These are phyloP conservation scores for Osmerus mordax DNA, from an alignment of 2,113 vertebrate species.

Conservation along the genomic window DNA sequence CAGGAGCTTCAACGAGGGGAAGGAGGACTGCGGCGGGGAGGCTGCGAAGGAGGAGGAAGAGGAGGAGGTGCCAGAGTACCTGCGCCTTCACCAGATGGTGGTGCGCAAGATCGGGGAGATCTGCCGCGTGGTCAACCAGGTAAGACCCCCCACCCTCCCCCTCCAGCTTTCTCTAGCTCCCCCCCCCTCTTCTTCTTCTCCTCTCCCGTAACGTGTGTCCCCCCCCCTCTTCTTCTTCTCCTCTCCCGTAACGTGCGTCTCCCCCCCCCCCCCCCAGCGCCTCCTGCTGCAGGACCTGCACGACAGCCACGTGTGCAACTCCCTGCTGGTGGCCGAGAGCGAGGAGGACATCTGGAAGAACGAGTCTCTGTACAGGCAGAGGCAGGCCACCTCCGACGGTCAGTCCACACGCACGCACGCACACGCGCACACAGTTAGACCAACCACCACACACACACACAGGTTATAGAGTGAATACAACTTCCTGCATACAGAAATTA, in stretches of 20 bases:
- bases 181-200: too few relatives aligned
- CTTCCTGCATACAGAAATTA: too few relatives aligned
- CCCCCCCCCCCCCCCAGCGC: constrained; percentile 67
- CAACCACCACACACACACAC: too few relatives aligned
- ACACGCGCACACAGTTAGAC: not conserved
- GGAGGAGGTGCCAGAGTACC: constrained; percentile 77
- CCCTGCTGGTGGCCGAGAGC: constrained; percentile 93
- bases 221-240: not conserved
- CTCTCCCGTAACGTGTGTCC: too few relatives aligned
- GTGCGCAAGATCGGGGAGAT: constrained; percentile 91
- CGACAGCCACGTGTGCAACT: constrained; percentile 93
- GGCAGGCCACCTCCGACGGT: constrained; percentile 82
- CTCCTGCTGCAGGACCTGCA: constrained; percentile 94
- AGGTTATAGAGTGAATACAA: too few relatives aligned
- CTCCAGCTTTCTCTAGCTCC: not conserved
- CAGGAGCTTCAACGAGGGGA: constrained; percentile 63
- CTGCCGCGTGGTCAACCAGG: constrained; percentile 85
- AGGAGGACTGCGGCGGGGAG: constrained; percentile 48
- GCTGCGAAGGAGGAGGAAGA: constrained; percentile 62
- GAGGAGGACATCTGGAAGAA: constrained; percentile 99
- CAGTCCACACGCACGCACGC: constrained; percentile 18
- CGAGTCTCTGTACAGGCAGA: constrained; percentile 84
- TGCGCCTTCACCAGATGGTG: constrained; percentile 82
- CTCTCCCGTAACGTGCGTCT: too few relatives aligned
- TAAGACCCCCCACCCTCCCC: not conserved